Conservation (phyloP, 2,888 invertebrate species). For the Caenorhabditis angaria region DNA sequence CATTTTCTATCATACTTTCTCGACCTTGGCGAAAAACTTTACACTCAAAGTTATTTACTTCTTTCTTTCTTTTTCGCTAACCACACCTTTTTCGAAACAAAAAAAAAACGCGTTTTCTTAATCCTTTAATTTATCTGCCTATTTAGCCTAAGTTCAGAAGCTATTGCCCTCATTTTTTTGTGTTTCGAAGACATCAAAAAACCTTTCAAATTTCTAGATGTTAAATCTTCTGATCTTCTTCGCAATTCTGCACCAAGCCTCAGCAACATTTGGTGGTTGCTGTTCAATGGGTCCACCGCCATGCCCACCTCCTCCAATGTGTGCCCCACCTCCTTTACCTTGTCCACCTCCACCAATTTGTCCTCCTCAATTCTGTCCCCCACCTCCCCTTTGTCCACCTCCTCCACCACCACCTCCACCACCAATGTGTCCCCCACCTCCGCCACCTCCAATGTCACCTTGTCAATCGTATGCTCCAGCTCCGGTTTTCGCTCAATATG, state of each 20-base stretch:
- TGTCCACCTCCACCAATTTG: constrained; percentile 65
- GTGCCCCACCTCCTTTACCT: constrained; percentile 57
- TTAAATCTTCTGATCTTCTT: constrained; percentile 26
- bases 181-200: neutral
- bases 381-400: constrained; percentile 63
- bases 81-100: neutral
- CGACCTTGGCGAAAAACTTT: constrained; percentile 14
- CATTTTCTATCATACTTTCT: constrained; percentile 22
- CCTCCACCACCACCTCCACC: constrained; percentile 66
- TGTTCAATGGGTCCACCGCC: constrained; percentile 52
- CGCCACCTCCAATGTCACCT: constrained; percentile 48
- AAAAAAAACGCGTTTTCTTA: neutral
- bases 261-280: constrained; percentile 48
- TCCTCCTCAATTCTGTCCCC: constrained; percentile 67
- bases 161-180: constrained; percentile 9
- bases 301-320: constrained; percentile 48
- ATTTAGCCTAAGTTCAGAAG: constrained; percentile 7
- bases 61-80: neutral
- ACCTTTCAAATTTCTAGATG: neutral
- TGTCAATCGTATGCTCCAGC: constrained; percentile 41
- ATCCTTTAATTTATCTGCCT: neutral
- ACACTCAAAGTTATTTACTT: neutral
- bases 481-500: constrained; percentile 44
- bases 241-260: constrained; percentile 26
- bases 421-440: constrained; percentile 61